A percentile compares a stretch with the other conserved stretches of the same genome.
phyloP scores from a whole-genome alignment of 2,888 invertebrate genomes.

The Tetragnatha montana region DNA sequence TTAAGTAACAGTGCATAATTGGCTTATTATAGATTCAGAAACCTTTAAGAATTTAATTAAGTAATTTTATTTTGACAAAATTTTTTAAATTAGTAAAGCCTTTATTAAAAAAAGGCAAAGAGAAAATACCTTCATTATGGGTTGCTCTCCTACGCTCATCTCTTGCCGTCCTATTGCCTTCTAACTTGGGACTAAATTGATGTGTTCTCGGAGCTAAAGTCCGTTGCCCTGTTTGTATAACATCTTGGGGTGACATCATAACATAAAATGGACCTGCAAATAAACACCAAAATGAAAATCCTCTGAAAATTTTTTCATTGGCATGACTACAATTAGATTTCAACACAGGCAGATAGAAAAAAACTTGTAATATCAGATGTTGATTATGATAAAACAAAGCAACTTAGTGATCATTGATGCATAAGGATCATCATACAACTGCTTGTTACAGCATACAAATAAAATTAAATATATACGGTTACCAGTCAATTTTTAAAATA shows the following conservation, averaged over 20 bases:
- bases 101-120: not conserved
- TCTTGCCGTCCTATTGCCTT: slow-evolving; percentile 74
- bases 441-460: too few relatives aligned
- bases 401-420: too few relatives aligned
- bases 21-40: not conserved
- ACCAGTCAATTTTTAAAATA: too few relatives aligned
- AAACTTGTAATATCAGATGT: too few relatives aligned
- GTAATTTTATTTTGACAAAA: not conserved
- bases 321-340: too few relatives aligned
- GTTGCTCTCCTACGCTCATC: slow-evolving; percentile 72
- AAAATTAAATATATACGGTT: too few relatives aligned
- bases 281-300: not conserved
- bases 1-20: not conserved
- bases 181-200: slow-evolving; percentile 73
- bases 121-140: slow-evolving; percentile 71
- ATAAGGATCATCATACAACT: too few relatives aligned
- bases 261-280: slow-evolving; percentile 84
- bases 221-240: slow-evolving; percentile 79
- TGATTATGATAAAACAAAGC: too few relatives aligned
- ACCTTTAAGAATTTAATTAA: not conserved
- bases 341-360: too few relatives aligned
- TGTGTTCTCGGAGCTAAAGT: slow-evolving; percentile 76
- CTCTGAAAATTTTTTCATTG: too few relatives aligned
- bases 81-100: not conserved
- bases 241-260: slow-evolving; percentile 87